Evolutionary conservation across 1,140 invertebrate species (phyloP).

Genomic region (Halesus radiatus): DNA sequence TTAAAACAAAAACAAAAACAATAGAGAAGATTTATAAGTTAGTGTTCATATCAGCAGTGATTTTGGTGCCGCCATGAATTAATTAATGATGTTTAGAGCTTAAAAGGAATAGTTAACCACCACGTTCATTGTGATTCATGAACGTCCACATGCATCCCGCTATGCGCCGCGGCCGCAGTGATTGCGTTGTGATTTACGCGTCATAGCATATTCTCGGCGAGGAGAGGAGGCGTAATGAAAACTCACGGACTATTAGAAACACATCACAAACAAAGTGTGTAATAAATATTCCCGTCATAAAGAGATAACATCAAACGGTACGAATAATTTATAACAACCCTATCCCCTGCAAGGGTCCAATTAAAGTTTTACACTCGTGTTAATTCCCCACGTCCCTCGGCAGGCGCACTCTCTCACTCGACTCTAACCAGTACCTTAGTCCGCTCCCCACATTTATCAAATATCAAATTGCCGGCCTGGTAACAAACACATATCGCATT

Average conservation of each 20-base stretch:
- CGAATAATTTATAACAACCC: conserved; percentile 53
- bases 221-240: conserved; percentile 31
- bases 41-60: no score
- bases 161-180: not conserved
- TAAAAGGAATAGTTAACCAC: no score
- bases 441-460: conserved; percentile 47
- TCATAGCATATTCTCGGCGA: conserved; percentile 37
- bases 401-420: not conserved
- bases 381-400: conserved; percentile 56
- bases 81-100: no score
- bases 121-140: no score
- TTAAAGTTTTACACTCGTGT: conserved; percentile 59
- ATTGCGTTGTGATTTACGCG: conserved; percentile 24
- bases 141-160: not conserved
- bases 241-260: conserved; percentile 54
- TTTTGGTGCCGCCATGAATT: no score
- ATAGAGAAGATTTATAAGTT: no score
- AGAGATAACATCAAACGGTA: conserved; percentile 58
- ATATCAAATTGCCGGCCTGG: conserved; percentile 43
- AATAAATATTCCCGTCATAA: conserved; percentile 57
- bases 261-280: conserved; percentile 54
- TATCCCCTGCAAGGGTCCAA: conserved; percentile 54
- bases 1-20: no score
- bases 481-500: not conserved
- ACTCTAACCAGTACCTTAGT: not conserved